Conservation (phyloP, 2,113 vertebrate species). For the Otocyon megalotis region DNA sequence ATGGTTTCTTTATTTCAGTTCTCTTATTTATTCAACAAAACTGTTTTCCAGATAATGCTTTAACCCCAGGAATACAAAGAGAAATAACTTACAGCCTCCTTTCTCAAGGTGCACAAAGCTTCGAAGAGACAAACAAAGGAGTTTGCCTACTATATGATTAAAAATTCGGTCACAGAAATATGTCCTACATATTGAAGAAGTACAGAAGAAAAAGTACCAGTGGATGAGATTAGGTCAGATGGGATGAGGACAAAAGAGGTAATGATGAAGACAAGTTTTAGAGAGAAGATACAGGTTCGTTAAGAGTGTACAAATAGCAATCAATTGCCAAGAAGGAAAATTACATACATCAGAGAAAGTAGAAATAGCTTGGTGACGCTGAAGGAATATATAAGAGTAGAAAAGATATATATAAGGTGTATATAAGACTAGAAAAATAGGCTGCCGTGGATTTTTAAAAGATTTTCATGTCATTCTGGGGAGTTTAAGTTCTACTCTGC, state of each 20-base stretch:
- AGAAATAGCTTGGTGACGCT: neutral
- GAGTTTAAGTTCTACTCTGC: neutral
- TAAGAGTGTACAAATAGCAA: neutral
- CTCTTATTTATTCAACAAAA: conserved; percentile 29
- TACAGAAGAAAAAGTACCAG: neutral
- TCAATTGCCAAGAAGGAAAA: neutral
- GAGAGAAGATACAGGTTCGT: neutral
- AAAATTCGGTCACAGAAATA: neutral
- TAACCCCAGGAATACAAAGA: neutral
- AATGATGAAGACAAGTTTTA: neutral
- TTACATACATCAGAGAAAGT: neutral
- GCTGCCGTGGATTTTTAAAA: neutral
- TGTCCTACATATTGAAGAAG: neutral
- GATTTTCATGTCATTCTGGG: neutral
- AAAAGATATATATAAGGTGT: neutral
- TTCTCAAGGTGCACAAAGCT: neutral
- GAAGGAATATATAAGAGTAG: neutral
- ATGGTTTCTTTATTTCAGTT: neutral
- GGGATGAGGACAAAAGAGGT: neutral
- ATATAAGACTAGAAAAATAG: neutral
- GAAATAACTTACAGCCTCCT: neutral
- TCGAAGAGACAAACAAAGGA: neutral
- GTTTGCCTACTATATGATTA: neutral
- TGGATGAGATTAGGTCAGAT: neutral
- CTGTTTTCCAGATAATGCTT: neutral